Conservation (phyloP, 2,113 vertebrate species). For the Lynx canadensis region DNA sequence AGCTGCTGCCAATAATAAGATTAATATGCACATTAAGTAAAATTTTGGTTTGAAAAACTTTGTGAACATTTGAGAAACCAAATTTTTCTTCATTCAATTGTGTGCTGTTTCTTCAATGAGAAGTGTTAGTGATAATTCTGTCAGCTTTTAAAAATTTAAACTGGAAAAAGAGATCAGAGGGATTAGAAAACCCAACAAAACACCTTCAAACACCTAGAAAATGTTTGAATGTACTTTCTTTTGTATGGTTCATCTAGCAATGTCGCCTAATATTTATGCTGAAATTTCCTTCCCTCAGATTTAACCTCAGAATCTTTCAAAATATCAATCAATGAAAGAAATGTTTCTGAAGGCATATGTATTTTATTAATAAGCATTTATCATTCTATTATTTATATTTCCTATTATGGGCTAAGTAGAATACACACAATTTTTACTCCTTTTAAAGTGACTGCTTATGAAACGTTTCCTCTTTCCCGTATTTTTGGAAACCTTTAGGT, state of each 20-base stretch:
- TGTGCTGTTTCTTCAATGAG: conserved; percentile 43
- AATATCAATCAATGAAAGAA: conserved; percentile 52
- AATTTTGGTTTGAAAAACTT: conserved; percentile 48
- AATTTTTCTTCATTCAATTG: neutral
- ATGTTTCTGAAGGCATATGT: conserved; percentile 53
- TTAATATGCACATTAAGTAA: neutral
- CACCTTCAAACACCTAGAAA: conserved; percentile 43
- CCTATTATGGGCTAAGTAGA: conserved; percentile 19
- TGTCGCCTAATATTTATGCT: conserved; percentile 18
- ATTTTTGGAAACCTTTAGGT: conserved; percentile 65
- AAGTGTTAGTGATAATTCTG: conserved; percentile 18
- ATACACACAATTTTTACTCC: neutral
- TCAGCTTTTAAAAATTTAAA: conserved; percentile 53
- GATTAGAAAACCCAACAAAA: conserved; percentile 56
- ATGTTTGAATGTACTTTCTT: conserved; percentile 49
- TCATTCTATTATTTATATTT: conserved; percentile 56
- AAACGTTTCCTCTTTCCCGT: neutral
- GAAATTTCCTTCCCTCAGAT: conserved; percentile 41
- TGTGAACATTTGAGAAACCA: neutral
- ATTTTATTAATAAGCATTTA: conserved; percentile 48
- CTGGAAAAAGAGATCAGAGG: conserved; percentile 35
- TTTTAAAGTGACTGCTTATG: neutral
- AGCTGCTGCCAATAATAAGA: conserved; percentile 46
- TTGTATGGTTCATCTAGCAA: conserved; percentile 28
- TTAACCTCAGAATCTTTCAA: conserved; percentile 64